Percentiles rank a stretch among this genome's conserved stretches.
Conservation (phyloP, 2,888 invertebrate species). For the Aleiodes leptofemur region DNA sequence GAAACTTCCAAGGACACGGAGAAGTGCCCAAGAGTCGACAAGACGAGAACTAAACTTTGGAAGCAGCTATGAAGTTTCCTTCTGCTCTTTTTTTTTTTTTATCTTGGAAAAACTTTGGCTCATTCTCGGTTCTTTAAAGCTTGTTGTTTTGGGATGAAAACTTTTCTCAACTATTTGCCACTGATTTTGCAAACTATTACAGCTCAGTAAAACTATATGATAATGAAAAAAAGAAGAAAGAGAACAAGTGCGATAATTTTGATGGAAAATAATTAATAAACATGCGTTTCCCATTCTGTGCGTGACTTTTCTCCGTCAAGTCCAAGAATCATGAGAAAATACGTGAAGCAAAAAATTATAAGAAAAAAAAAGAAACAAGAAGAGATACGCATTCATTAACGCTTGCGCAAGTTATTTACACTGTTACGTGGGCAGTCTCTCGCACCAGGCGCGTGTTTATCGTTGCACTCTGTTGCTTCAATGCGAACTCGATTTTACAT, state of each 20-base stretch:
- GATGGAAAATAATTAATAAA: no score
- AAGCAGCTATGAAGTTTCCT: conserved; percentile 35
- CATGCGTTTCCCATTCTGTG: conserved; percentile 13
- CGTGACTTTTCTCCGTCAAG: conserved; percentile 10
- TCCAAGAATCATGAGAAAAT: conserved; percentile 6
- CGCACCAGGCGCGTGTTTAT: conserved; percentile 59
- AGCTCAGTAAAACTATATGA: not conserved
- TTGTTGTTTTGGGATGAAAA: conserved; percentile 2
- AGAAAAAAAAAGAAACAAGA: conserved; percentile 11
- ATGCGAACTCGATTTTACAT: conserved; percentile 21
- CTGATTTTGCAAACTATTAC: not conserved
- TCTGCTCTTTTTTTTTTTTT: not conserved
- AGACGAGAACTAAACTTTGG: conserved; percentile 34
- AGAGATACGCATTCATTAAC: conserved; percentile 69
- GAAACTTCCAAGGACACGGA: conserved; percentile 46
- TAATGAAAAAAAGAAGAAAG: not conserved
- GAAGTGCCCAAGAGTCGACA: conserved; percentile 41
- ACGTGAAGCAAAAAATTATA: not conserved
- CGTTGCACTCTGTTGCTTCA: conserved; percentile 40
- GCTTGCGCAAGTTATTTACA: conserved; percentile 71
- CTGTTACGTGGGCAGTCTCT: conserved; percentile 62
- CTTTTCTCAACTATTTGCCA: conserved; percentile 20
- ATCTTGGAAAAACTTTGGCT: conserved; percentile 30
- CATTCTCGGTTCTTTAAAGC: conserved; percentile 12
- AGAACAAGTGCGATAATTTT: not conserved